Percentiles rank a stretch among this genome's conserved stretches.
Evolutionary conservation across 2,888 invertebrate species (phyloP).

Genomic region (Dryomyza anilis): DNA sequence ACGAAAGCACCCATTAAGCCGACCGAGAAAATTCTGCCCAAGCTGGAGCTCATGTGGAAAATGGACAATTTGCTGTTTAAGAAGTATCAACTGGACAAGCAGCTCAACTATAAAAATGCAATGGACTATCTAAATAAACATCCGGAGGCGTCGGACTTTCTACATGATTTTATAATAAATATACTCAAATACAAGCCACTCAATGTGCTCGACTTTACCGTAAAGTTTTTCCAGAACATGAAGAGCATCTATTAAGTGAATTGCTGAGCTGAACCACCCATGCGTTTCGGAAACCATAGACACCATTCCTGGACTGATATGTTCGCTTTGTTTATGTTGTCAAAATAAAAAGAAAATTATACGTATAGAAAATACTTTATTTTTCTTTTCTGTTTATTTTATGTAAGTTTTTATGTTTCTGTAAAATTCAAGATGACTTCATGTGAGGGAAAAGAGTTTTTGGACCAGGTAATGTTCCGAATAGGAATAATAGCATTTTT

Average conservation of each 20-base stretch:
- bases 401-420: slow-evolving; percentile 7
- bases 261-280: not conserved
- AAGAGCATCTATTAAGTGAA: slow-evolving; percentile 11
- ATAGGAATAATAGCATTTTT: not conserved
- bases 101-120: slow-evolving; percentile 47
- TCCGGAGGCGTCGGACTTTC: slow-evolving; percentile 47
- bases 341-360: slow-evolving; percentile 34
- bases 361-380: not conserved
- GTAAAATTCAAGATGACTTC: slow-evolving; percentile 27
- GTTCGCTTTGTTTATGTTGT: slow-evolving; percentile 33
- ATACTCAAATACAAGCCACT: slow-evolving; percentile 51
- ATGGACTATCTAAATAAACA: slow-evolving; percentile 43
- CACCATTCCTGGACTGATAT: slow-evolving; percentile 26
- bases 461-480: not conserved
- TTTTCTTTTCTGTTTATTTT: slow-evolving; percentile 18
- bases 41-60: slow-evolving; percentile 51
- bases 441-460: not conserved
- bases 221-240: slow-evolving; percentile 51
- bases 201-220: slow-evolving; percentile 50
- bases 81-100: slow-evolving; percentile 41
- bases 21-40: slow-evolving; percentile 41
- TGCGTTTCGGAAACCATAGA: slow-evolving; percentile 3
- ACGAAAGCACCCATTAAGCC: slow-evolving; percentile 41
- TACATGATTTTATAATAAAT: slow-evolving; percentile 52
- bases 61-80: slow-evolving; percentile 38